Base-by-base conservation (phyloP, 2,797 vertebrate species). In the Bovichtus variegatus region DNA sequence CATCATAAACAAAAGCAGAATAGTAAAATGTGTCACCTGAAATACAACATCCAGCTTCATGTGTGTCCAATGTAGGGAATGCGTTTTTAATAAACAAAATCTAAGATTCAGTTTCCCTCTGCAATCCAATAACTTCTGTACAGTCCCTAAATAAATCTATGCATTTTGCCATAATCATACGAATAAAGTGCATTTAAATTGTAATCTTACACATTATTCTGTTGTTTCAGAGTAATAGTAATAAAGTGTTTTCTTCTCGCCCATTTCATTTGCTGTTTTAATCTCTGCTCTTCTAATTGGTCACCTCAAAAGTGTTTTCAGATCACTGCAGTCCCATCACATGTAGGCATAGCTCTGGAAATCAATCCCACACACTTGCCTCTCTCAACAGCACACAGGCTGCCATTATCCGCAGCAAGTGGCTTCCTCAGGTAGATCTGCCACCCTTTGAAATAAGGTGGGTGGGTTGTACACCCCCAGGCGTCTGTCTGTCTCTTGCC, bases 401-500 rank as follows among this genome's bases (percentile, higher is more conserved):
- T 46, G 71, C 89, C 81, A 89, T 93, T 93, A 93, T 94, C 78
- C 43, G 12, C 71, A 87, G 83, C 86, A 83, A 90, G 87, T 80
- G 81, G 23, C 81, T 86, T 92, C 90, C 82, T 78, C 88, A 83
- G 88, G 90, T 91, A 90, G 78, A 84, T 78, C 71, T 89, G 83
- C 88, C 88, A 93, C 89, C 87, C 85, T 91, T 84, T 91, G 90
- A 92, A 93, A 89, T 89, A 73, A 90, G 89, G 91, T 89, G 85
- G 86, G 89, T 87, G 81, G 88, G 84, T 91, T 89, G 76, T 62
- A 84, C 87, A 85, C 74, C 73, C 80, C 74, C 51, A 83, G 94
- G 94, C 93, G 93, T 94, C 94, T 90, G 88, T 90, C 90, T 93
- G 94, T 94, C 94, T 94, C 93, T 87, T 70, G 85, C 84, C 90